Conservation (phyloP, 2,113 vertebrate genomes). For the Paraplagusia blochii region DNA sequence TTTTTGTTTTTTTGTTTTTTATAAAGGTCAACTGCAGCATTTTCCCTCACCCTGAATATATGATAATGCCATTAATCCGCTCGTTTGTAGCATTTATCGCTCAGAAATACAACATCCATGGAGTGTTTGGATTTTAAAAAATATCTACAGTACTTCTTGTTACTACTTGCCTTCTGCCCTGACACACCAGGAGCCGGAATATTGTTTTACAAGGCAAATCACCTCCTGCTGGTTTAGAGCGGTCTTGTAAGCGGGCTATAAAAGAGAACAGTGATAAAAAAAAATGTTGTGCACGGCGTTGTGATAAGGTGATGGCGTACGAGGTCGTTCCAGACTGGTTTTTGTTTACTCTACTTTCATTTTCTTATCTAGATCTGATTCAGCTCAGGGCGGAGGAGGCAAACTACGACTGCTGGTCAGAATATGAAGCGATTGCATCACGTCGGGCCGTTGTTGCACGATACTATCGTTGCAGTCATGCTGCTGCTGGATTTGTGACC, state of each 20-base stretch:
- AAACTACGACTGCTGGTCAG: background rate
- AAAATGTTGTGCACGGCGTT: background rate
- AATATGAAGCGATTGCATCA: background rate
- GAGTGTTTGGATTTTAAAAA: too few species aligned
- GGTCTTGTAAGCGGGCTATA: background rate
- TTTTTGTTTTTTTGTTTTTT: too few species aligned
- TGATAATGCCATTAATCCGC: too few species aligned
- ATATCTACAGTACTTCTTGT: too few species aligned
- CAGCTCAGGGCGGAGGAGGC: background rate
- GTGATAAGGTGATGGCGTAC: background rate
- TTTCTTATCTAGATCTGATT: slow-evolving; percentile 20
- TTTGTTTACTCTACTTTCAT: slow-evolving; percentile 16
- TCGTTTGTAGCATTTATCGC: too few species aligned
- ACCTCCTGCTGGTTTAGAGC: background rate
- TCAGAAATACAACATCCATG: too few species aligned
- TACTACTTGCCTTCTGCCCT: too few species aligned
- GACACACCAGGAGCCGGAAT: too few species aligned
- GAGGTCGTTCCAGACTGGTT: background rate
- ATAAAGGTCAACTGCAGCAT: too few species aligned
- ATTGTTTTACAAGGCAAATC: background rate
- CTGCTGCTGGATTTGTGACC: too few species aligned
- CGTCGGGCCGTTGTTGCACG: too few species aligned
- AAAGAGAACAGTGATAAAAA: slow-evolving; percentile 7
- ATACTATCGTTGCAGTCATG: background rate
- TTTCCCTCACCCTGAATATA: too few species aligned